These are phyloP conservation scores for Dipodomys merriami DNA, from an alignment of 2,113 vertebrate species.

Conservation along the genomic window DNA sequence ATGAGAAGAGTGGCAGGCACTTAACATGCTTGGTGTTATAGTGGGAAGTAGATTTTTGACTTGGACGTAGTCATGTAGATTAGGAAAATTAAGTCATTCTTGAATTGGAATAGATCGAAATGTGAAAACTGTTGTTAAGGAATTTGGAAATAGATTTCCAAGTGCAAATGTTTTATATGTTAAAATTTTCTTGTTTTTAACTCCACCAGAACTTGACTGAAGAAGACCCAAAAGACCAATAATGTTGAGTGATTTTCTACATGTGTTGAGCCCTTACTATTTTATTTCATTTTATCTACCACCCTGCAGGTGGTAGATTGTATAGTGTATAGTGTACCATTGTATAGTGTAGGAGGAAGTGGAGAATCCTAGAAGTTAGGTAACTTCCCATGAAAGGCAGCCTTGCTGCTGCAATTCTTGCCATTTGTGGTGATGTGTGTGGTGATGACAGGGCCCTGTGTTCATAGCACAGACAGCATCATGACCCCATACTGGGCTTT, in stretches of 20 bases:
- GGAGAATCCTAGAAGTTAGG: not conserved
- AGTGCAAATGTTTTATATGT: not conserved
- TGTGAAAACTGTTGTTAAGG: not conserved
- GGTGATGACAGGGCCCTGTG: not conserved
- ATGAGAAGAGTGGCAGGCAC: not conserved
- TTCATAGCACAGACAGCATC: too few relatives aligned
- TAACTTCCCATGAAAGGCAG: not conserved
- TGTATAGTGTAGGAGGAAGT: not conserved
- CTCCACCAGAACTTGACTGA: not conserved
- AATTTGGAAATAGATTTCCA: not conserved
- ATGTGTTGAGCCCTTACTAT: accelerated
- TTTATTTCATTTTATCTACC: not conserved
- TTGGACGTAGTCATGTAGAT: not conserved
- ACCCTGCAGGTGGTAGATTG: not conserved
- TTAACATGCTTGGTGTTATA: accelerated
- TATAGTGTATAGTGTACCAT: too few relatives aligned
- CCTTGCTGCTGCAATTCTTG: too few relatives aligned
- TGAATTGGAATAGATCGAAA: not conserved
- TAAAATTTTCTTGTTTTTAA: not conserved
- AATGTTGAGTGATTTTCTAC: not conserved
- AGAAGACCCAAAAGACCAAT: not conserved
- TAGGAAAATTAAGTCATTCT: not conserved
- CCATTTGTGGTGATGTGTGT: accelerated
- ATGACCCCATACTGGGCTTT: not conserved
- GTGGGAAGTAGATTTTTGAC: accelerated